These are phyloP conservation scores for Hycleus cichorii DNA, from an alignment of 1,140 invertebrate species.

Conservation along the genomic window DNA sequence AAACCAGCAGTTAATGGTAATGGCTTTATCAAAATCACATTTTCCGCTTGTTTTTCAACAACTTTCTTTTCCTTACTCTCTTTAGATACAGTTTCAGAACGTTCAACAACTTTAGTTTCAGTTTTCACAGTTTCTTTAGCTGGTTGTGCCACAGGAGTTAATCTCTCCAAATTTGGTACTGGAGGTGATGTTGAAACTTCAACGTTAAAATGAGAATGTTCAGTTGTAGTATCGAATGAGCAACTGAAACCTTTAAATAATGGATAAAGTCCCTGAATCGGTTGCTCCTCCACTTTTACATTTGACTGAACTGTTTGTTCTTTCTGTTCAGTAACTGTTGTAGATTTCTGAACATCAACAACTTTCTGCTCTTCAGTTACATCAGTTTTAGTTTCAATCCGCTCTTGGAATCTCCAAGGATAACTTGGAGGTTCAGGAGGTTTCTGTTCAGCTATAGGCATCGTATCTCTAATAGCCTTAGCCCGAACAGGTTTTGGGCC, in stretches of 20 bases:
- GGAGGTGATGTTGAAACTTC: constrained; percentile 30
- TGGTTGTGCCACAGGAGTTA: constrained; percentile 11
- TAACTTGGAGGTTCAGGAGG: constrained; percentile 19
- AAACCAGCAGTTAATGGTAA: constrained; percentile 43
- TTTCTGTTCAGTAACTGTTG: constrained; percentile 10
- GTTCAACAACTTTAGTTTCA: constrained; percentile 19
- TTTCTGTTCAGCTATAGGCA: background rate
- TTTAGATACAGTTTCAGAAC: constrained; percentile 2
- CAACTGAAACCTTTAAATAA: constrained; percentile 31
- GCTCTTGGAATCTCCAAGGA: background rate
- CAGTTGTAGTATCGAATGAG: constrained; percentile 31
- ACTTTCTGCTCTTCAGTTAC: constrained; percentile 2
- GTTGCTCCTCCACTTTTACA: constrained; percentile 13
- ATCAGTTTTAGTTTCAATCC: background rate
- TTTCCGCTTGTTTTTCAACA: constrained; percentile 29
- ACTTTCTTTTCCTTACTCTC: constrained; percentile 7
- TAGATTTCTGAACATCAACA: background rate
- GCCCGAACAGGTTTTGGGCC: constrained; percentile 11
- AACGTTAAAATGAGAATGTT: constrained; percentile 29
- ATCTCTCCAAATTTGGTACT: constrained; percentile 18
- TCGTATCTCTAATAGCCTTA: no score
- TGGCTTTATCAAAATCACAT: constrained; percentile 30
- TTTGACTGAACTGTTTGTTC: constrained; percentile 19
- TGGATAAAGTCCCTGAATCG: constrained; percentile 20
- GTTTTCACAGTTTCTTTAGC: background rate